Evolutionary conservation across 2,113 vertebrate genomes (phyloP), one percentile per base, ranked within the genome.

Genomic region (Chlorodrepanis virens): DNA sequence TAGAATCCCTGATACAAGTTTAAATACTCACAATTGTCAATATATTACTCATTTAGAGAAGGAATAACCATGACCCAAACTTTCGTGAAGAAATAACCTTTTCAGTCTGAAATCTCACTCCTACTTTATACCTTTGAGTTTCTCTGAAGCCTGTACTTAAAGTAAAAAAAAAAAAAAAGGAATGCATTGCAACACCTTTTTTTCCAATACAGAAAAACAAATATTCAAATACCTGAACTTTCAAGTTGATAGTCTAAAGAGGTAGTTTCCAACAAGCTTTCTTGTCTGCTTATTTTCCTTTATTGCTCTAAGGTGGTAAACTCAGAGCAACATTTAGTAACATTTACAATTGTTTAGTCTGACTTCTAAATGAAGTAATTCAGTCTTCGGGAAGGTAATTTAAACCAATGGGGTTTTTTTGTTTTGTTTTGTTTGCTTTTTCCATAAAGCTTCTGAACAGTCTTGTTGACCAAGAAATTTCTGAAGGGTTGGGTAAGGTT

Each of bases 381-480:
- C 63, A 89, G 76, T 53, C 49, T 92, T 83, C 81, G 71, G 68
- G 59, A 96, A 96, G 67, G n/a, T 23, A 57, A 37, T 52, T 93
- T 47, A 83, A 94, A 44, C 25, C 45, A 77, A 29, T 75, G 10
- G 15, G 9, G 1, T 3, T 21, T 27, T 5, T 17, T 45, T n/a
- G 6, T 9, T 27, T 35, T 15, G 4, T 31, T 33, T 40, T 24
- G 9, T 16, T 28, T 23, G 14, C 52, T 28, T 64, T 60, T 25
- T 28, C 2, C 18, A 49, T 45, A 71, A 93, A 90, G 14, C n/a
- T 90, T 95, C 85, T 0, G 0, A 88, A 96, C 89, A 92, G 39
- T 75, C 64, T 86, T 96, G 83, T 94, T 95, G 94, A 89, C 49
- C 83, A 87, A 85, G 93, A 97, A 92, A 90, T 95, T 94, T 92